phyloP scores from a whole-genome alignment of 1,140 invertebrate species.

The Triops cancriformis region DNA sequence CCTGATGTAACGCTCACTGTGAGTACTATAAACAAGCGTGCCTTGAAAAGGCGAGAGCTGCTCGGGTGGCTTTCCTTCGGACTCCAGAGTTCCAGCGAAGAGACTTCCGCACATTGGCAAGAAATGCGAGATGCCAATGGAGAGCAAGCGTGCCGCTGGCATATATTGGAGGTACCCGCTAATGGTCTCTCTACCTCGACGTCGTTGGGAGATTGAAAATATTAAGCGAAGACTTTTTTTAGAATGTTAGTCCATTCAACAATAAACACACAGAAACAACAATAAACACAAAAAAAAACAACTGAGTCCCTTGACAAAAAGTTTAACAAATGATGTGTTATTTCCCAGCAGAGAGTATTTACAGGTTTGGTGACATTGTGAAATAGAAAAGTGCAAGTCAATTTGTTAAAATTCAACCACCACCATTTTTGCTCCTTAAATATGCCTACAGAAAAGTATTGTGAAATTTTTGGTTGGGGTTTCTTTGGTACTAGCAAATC shows the following conservation, averaged over 20 bases:
- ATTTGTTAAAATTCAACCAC: background rate
- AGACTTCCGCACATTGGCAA: conserved; percentile 87
- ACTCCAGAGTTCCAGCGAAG: conserved; percentile 79
- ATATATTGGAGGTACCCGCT: conserved; percentile 44
- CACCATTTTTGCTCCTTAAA: background rate
- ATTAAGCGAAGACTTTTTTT: background rate
- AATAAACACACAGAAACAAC: too few species aligned
- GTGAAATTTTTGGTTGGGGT: background rate
- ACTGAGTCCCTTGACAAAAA: background rate
- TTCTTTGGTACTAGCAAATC: background rate
- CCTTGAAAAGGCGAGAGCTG: conserved; percentile 92
- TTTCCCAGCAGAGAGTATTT: background rate
- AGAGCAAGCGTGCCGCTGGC: conserved; percentile 65
- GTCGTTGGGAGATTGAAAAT: background rate
- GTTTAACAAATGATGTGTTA: background rate
- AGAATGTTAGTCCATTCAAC: too few species aligned
- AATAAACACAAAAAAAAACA: background rate
- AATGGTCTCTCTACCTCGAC: background rate
- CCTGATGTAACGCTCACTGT: conserved; percentile 91
- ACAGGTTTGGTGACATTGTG: background rate
- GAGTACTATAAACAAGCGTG: conserved; percentile 81
- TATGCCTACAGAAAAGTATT: background rate
- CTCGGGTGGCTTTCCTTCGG: conserved; percentile 92
- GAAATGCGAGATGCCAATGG: conserved; percentile 69
- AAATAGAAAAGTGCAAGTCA: background rate